Conservation (phyloP, 1,140 invertebrate genomes). For the Scaptomyza montana region DNA sequence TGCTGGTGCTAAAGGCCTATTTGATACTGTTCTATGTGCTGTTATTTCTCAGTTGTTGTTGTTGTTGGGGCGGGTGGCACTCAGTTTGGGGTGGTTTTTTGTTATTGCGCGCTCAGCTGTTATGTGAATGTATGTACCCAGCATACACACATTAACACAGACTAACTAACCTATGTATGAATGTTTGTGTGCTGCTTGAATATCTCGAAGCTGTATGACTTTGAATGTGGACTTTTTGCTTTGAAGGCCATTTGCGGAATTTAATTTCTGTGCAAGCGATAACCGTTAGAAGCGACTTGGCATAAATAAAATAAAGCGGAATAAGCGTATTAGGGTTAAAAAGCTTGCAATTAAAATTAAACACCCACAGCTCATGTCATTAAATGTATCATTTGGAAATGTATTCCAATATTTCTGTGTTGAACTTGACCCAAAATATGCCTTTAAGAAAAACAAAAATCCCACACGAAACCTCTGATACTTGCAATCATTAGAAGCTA, state of each 20-base stretch:
- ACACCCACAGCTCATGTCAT: conserved; percentile 9
- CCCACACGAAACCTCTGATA: conserved; percentile 1
- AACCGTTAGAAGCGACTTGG: conserved; percentile 12
- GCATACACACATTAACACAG: conserved; percentile 2
- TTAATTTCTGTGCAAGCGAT: conserved; percentile 23
- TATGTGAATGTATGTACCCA: conserved; percentile 1
- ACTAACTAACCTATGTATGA: neutral
- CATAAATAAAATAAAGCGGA: neutral
- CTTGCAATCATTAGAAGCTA: conserved; percentile 61
- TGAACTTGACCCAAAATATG: conserved; percentile 66
- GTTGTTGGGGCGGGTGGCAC: conserved; percentile 2
- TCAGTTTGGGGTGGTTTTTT: conserved; percentile 47
- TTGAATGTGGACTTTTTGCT: conserved; percentile 10
- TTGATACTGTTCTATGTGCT: conserved; percentile 17
- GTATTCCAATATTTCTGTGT: conserved; percentile 1
- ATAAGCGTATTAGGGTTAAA: conserved; percentile 6
- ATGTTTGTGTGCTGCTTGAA: neutral
- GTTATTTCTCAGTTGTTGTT: conserved; percentile 24
- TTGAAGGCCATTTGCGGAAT: conserved; percentile 38
- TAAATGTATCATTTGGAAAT: neutral
- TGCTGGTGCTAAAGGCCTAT: conserved; percentile 23
- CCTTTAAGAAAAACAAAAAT: conserved; percentile 8
- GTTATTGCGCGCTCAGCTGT: conserved; percentile 44
- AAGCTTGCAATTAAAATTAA: neutral
- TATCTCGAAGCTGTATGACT: conserved; percentile 14